Percentiles rank a stretch among this genome's conserved stretches.
These are phyloP conservation scores for Cercocebus atys DNA, from an alignment of 2,113 vertebrate species.

Conservation along the genomic window DNA sequence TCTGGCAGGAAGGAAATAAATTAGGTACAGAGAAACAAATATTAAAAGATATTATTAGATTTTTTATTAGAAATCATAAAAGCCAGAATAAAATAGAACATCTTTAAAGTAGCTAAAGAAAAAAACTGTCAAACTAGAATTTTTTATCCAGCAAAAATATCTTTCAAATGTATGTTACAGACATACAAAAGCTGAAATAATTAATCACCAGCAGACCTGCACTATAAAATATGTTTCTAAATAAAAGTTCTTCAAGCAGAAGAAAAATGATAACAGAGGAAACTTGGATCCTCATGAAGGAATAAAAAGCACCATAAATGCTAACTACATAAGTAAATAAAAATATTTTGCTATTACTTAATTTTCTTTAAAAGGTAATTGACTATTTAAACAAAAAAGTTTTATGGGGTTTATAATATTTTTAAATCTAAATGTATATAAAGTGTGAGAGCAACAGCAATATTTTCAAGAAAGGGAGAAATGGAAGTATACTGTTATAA, in stretches of 20 bases:
- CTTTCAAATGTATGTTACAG: background rate
- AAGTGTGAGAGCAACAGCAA: background rate
- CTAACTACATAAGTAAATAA: background rate
- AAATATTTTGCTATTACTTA: background rate
- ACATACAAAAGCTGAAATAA: background rate
- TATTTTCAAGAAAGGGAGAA: background rate
- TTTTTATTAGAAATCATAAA: background rate
- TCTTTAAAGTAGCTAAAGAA: background rate
- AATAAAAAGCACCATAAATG: background rate
- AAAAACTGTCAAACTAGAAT: background rate
- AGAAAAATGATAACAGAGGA: background rate
- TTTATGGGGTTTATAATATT: background rate
- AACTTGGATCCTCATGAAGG: background rate
- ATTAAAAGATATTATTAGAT: background rate
- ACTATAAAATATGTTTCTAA: no score
- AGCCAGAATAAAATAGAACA: background rate
- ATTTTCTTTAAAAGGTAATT: background rate
- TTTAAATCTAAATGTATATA: background rate
- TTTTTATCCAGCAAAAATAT: background rate
- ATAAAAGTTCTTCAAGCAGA: no score
- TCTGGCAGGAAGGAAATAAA: background rate
- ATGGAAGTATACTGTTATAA: background rate
- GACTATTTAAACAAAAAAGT: background rate
- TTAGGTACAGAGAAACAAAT: background rate
- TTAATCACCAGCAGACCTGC: background rate